Evolutionary conservation across 2,797 vertebrate species (phyloP).

Genomic region (Rhynchonycteris naso): DNA sequence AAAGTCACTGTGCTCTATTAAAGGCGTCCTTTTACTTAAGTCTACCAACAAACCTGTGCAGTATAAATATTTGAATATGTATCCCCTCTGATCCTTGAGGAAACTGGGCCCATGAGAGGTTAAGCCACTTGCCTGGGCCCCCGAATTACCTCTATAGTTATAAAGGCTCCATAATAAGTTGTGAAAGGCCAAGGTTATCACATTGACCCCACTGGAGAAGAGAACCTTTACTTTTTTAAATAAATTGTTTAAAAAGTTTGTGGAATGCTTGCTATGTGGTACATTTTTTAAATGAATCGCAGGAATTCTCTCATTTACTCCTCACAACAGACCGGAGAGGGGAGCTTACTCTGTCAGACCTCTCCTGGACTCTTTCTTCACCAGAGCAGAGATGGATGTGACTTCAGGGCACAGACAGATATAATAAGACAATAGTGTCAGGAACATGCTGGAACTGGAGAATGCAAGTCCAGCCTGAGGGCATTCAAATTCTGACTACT

Average conservation of each 20-base stretch:
- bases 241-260: not conserved
- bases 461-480: not conserved
- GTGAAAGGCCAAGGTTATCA: not conserved
- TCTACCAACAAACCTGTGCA: not conserved
- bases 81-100: not conserved
- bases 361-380: not conserved
- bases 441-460: not conserved
- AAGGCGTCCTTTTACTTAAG: not conserved
- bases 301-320: not conserved
- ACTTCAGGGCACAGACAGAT: not conserved
- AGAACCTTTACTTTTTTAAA: not conserved
- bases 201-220: not conserved
- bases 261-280: not conserved
- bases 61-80: not conserved
- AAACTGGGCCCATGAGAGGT: not conserved
- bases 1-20: not conserved
- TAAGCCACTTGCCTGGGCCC: not conserved
- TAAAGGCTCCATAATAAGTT: not conserved
- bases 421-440: not conserved
- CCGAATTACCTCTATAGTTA: not conserved
- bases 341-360: not conserved
- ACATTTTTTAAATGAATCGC: not conserved
- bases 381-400: not conserved
- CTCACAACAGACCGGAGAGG: not conserved
- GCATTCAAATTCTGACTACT: slow-evolving; percentile 38